These are phyloP conservation scores for Oncorhynchus nerka DNA, from an alignment of 2,113 vertebrate species.

Conservation along the genomic window DNA sequence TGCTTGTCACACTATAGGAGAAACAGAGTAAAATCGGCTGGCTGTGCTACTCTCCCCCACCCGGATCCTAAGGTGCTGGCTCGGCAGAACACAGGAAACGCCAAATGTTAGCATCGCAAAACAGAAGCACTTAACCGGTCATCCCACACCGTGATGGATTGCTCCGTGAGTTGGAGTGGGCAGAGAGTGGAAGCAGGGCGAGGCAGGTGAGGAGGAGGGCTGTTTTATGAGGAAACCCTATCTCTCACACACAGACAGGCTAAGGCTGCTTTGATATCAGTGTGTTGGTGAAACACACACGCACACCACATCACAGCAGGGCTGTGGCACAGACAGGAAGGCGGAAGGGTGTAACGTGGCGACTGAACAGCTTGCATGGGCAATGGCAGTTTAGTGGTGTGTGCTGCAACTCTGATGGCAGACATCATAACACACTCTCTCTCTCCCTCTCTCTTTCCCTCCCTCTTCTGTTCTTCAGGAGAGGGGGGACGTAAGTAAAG, in stretches of 20 bases:
- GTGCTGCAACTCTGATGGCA: background rate
- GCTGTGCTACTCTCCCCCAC: background rate
- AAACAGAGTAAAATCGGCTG: background rate
- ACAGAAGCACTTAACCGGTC: constrained; percentile 52
- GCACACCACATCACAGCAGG: constrained; percentile 3
- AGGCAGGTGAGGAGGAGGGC: constrained; percentile 8
- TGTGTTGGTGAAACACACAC: background rate
- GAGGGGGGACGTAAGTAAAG: constrained; percentile 6
- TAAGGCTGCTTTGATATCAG: constrained; percentile 24
- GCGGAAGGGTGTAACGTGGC: background rate
- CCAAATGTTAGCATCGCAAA: constrained; percentile 42
- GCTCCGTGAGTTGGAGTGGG: constrained; percentile 32
- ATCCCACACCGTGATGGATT: constrained; percentile 53
- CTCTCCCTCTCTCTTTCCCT: no score
- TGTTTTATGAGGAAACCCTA: constrained; percentile 44
- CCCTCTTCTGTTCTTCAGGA: constrained; percentile 9
- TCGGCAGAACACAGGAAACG: constrained; percentile 48
- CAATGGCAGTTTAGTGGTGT: background rate
- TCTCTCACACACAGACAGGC: constrained; percentile 45
- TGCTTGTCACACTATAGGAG: constrained; percentile 16
- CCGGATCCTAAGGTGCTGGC: constrained; percentile 43
- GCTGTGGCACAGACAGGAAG: background rate
- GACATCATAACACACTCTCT: no score
- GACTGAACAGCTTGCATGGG: constrained; percentile 44
- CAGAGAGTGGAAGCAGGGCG: background rate